Conservation (phyloP, 2,797 vertebrate species). For the Parauchenoglanis punctatus region DNA sequence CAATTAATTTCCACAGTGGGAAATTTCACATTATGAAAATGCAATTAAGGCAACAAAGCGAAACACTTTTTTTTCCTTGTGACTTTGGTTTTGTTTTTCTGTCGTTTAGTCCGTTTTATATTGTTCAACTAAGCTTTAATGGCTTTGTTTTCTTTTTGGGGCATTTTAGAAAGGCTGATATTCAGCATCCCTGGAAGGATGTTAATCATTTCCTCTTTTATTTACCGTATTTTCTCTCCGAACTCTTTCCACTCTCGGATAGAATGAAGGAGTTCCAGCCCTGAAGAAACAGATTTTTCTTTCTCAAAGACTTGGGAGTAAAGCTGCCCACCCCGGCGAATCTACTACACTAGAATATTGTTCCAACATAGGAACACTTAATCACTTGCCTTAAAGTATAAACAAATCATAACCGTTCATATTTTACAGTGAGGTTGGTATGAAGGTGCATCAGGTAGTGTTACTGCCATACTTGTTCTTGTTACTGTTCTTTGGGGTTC, state of each 20-base stretch:
- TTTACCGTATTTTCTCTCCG: not conserved
- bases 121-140: not conserved
- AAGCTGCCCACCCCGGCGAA: not conserved
- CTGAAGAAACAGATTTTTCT: not conserved
- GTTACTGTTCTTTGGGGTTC: not conserved
- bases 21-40: slow-evolving; percentile 35
- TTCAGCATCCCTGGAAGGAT: not conserved
- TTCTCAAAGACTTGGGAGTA: not conserved
- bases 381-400: not conserved
- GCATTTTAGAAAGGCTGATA: not conserved
- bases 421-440: not conserved
- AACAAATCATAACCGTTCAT: not conserved
- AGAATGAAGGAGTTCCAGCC: not conserved
- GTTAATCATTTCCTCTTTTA: not conserved
- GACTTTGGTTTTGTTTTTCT: not conserved
- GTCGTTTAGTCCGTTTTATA: not conserved
- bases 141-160: not conserved
- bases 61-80: not conserved
- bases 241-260: not conserved
- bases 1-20: slow-evolving; percentile 15
- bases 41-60: slow-evolving; percentile 33
- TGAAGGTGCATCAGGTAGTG: not conserved
- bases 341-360: not conserved
- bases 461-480: not conserved
- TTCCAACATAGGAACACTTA: not conserved